A percentile compares a stretch with the other conserved stretches of the same genome.
These are phyloP conservation scores for Cheirogaleus medius DNA, from an alignment of 2,113 vertebrate species.

Conservation along the genomic window DNA sequence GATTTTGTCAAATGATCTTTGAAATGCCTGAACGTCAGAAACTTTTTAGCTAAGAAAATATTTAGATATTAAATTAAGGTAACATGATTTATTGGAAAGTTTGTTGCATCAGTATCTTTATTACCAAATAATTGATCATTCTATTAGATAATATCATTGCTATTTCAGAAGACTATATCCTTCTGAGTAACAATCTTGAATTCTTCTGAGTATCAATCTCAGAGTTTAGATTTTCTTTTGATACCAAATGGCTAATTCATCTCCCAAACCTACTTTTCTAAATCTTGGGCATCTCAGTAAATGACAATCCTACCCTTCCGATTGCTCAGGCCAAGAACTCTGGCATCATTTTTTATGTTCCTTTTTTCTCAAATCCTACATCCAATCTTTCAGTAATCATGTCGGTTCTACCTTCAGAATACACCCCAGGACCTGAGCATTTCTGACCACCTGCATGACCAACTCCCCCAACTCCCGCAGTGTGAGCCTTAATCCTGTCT, in stretches of 20 bases:
- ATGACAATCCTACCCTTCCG: neutral
- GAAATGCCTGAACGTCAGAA: neutral
- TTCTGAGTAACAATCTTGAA: neutral
- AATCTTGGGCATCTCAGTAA: neutral
- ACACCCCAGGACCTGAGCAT: neutral
- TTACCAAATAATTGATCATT: neutral
- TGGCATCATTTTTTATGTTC: neutral
- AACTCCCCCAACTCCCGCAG: rapidly evolving
- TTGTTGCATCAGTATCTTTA: neutral
- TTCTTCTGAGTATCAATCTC: neutral
- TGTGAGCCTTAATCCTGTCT: neutral
- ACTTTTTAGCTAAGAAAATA: slow-evolving; percentile 1
- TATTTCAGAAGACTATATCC: neutral
- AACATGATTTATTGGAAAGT: neutral
- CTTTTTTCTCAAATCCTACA: neutral
- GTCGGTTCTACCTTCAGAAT: neutral
- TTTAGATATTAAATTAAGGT: slow-evolving; percentile 9
- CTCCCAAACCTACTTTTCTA: neutral
- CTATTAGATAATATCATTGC: neutral
- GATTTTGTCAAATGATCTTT: neutral
- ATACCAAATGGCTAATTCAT: neutral
- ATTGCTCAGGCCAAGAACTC: neutral
- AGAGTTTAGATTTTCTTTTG: neutral
- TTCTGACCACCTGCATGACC: neutral
- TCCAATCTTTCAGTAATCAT: neutral